Percentiles rank a stretch among this genome's conserved stretches.
Conservation (phyloP, 1,140 invertebrate genomes). For the Drosophila sulfurigaster region DNA sequence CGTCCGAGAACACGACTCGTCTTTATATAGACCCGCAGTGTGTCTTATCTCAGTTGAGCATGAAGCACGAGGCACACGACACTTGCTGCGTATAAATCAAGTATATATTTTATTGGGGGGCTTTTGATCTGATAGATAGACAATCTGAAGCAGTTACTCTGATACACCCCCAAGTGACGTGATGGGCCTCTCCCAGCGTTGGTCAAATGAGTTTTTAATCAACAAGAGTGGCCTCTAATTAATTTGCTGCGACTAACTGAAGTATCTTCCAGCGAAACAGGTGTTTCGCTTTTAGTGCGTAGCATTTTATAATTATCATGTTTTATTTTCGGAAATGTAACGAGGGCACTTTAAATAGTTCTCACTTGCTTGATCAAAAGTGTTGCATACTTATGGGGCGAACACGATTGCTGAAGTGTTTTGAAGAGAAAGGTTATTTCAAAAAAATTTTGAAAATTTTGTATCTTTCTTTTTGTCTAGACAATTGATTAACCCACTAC, state of each 20-base stretch:
- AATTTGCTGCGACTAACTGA: constrained; percentile 55
- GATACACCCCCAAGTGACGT: constrained; percentile 5
- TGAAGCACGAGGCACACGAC: constrained; percentile 20
- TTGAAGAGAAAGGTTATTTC: too few species aligned
- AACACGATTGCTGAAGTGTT: too few species aligned
- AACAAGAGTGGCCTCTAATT: constrained; percentile 64
- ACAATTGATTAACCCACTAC: too few species aligned
- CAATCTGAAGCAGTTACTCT: constrained; percentile 22
- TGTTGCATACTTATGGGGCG: not conserved
- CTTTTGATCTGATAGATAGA: constrained; percentile 45
- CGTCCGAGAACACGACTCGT: constrained; percentile 4
- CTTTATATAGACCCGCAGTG: constrained; percentile 46
- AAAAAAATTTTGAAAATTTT: too few species aligned
- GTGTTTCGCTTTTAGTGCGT: not conserved
- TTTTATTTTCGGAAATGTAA: not conserved
- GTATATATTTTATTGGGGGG: constrained; percentile 17
- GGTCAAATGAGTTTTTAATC: constrained; percentile 65
- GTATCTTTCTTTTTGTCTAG: too few species aligned
- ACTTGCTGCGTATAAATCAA: constrained; percentile 18
- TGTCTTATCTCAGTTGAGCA: constrained; percentile 42
- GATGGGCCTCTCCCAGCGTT: constrained; percentile 21
- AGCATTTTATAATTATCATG: too few species aligned
- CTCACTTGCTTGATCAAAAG: not conserved
- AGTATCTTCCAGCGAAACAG: not conserved
- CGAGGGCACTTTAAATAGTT: not conserved